phyloP scores from a whole-genome alignment of 2,888 invertebrate species.

The Drosophila dives region DNA sequence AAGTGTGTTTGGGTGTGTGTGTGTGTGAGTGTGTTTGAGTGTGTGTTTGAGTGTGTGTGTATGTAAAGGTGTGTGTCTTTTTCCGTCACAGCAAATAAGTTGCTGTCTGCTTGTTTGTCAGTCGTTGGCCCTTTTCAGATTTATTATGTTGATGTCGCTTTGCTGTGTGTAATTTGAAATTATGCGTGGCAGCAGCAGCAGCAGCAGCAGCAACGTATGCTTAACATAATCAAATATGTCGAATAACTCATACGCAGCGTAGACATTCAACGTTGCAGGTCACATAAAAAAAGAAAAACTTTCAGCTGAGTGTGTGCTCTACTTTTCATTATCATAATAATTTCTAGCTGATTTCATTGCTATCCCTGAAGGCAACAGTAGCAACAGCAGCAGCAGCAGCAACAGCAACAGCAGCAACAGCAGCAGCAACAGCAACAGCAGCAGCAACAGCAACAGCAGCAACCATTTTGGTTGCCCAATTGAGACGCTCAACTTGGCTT shows the following conservation, averaged over 20 bases:
- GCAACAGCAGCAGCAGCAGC: conserved; percentile 4
- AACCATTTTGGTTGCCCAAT: conserved; percentile 61
- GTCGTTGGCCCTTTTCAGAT: conserved; percentile 62
- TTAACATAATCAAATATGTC: conserved; percentile 77
- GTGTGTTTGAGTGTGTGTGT: conserved; percentile 10
- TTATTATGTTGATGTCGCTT: conserved; percentile 71
- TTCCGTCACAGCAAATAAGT: conserved; percentile 56
- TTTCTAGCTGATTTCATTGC: conserved; percentile 76
- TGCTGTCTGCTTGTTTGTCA: conserved; percentile 66
- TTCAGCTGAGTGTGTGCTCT: conserved; percentile 35
- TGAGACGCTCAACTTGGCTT: conserved; percentile 74
- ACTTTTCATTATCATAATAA: conserved; percentile 76
- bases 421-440: conserved; percentile 7
- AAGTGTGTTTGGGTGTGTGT: conserved; percentile 8
- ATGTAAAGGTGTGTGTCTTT: conserved; percentile 11
- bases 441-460: conserved; percentile 13
- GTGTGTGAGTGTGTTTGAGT: conserved; percentile 4
- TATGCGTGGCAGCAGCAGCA: conserved; percentile 60
- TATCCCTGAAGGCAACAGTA: conserved; percentile 4
- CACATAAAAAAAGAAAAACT: conserved; percentile 36
- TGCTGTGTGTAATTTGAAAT: conserved; percentile 74
- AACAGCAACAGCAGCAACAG: conserved; percentile 13
- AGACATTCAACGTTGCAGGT: conserved; percentile 32
- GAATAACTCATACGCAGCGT: conserved; percentile 73
- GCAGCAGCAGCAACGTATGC: conserved; percentile 53